These are phyloP conservation scores for Norana najaformis DNA, from an alignment of 2,888 invertebrate genomes.

Conservation along the genomic window DNA sequence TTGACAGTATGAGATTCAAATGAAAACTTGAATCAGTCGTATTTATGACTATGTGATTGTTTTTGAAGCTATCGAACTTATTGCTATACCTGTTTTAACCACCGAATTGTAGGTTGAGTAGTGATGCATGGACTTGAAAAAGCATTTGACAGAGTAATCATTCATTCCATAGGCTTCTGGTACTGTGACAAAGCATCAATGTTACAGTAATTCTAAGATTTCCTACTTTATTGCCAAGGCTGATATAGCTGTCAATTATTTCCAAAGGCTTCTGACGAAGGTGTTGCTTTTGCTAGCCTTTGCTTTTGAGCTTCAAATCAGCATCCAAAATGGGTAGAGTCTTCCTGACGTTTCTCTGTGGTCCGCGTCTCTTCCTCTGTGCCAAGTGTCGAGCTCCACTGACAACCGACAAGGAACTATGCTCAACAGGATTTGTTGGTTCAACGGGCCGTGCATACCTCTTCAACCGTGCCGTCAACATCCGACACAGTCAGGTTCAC, in stretches of 20 bases:
- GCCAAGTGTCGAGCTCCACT: conserved; percentile 10
- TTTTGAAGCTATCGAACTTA: not conserved
- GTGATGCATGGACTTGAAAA: not conserved
- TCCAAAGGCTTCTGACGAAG: not conserved
- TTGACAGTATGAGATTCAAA: not conserved
- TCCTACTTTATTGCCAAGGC: not conserved
- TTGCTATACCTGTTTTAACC: not conserved
- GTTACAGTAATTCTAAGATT: not conserved
- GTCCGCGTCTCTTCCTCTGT: not conserved
- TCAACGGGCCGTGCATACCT: not conserved
- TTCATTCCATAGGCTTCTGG: not conserved
- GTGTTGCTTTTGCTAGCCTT: not conserved
- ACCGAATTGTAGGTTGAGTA: not conserved
- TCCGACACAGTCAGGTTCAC: conserved; percentile 20
- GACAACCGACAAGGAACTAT: conserved; percentile 6
- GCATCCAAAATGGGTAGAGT: not conserved
- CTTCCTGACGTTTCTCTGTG: not conserved
- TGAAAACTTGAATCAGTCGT: not conserved
- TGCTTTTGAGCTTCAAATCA: not conserved
- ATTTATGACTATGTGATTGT: not conserved
- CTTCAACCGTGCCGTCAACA: conserved; percentile 17
- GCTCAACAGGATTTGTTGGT: not conserved
- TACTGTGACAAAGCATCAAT: not conserved
- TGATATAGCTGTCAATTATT: not conserved
- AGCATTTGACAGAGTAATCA: not conserved